Evolutionary conservation across 2,113 vertebrate genomes (phyloP).

Genomic region (mouse (Mus musculus)): DNA sequence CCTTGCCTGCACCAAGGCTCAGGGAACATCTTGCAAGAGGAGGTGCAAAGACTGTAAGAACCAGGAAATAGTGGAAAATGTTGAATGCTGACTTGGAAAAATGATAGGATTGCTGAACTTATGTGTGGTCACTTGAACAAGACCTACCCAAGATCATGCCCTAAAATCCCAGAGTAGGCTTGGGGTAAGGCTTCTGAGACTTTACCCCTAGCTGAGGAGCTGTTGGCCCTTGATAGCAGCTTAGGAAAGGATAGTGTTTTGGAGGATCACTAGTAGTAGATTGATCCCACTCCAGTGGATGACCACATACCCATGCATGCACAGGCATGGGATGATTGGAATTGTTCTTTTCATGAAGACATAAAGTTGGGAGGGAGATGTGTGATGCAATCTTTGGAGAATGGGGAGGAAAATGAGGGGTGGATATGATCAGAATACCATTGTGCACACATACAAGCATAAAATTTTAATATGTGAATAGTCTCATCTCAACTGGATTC

Average conservation of each 20-base stretch:
- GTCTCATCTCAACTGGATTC: background rate
- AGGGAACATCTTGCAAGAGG: background rate
- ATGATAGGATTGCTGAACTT: no score
- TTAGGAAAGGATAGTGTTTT: background rate
- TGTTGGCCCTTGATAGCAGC: background rate
- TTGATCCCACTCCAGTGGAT: no score
- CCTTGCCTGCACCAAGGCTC: background rate
- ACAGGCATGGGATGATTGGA: background rate
- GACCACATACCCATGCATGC: background rate
- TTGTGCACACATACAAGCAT: background rate
- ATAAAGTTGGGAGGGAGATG: background rate
- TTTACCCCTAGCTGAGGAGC: background rate
- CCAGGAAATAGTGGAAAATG: background rate
- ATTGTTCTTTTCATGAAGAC: background rate
- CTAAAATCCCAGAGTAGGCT: background rate
- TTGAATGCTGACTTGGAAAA: background rate
- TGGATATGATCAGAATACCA: background rate
- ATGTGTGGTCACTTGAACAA: background rate
- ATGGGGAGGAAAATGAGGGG: background rate
- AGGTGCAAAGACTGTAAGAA: background rate
- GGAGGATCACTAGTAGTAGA: background rate
- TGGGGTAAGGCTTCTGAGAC: background rate
- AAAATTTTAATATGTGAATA: background rate
- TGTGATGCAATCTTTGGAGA: rapidly evolving
- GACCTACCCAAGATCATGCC: background rate